A percentile compares a stretch with the other conserved stretches of the same genome.
phyloP scores from a whole-genome alignment of 1,140 invertebrate species.

The Linepithema humile region DNA sequence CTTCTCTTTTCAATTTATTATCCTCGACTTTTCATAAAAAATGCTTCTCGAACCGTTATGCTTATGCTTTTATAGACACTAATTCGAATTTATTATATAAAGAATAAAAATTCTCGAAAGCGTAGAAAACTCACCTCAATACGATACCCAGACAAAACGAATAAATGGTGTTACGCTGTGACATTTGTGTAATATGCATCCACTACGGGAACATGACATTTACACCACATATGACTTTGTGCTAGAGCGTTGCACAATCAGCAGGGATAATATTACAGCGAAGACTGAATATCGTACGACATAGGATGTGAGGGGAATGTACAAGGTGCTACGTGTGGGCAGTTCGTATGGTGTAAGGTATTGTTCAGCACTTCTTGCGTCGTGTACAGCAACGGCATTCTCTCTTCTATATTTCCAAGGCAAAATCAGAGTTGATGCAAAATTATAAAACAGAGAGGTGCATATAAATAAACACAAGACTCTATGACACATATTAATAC shows the following conservation, averaged over 20 bases:
- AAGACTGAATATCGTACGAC: slow-evolving; percentile 77
- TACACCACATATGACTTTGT: slow-evolving; percentile 65
- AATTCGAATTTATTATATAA: background rate
- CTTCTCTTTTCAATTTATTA: background rate
- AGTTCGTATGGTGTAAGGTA: slow-evolving; percentile 81
- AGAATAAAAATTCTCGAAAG: slow-evolving; percentile 50
- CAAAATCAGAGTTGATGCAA: slow-evolving; percentile 78
- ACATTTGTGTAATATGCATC: slow-evolving; percentile 74
- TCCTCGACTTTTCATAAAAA: background rate
- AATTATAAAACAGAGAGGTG: slow-evolving; percentile 77
- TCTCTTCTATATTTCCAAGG: slow-evolving; percentile 81
- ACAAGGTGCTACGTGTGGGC: slow-evolving; percentile 78
- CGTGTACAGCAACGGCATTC: slow-evolving; percentile 84
- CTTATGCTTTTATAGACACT: background rate
- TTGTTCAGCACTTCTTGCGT: slow-evolving; percentile 83
- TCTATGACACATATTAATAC: slow-evolving; percentile 3
- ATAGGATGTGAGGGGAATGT: slow-evolving; percentile 79
- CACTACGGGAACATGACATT: slow-evolving; percentile 67
- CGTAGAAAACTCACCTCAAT: slow-evolving; percentile 78
- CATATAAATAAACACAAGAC: slow-evolving; percentile 51
- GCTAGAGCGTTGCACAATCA: slow-evolving; percentile 61
- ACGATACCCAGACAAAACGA: slow-evolving; percentile 79
- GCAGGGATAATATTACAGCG: slow-evolving; percentile 67
- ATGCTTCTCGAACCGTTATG: background rate
- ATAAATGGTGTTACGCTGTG: slow-evolving; percentile 76